Evolutionary conservation across 2,888 invertebrate genomes (phyloP).

Genomic region (Exephanes ischioxanthus): DNA sequence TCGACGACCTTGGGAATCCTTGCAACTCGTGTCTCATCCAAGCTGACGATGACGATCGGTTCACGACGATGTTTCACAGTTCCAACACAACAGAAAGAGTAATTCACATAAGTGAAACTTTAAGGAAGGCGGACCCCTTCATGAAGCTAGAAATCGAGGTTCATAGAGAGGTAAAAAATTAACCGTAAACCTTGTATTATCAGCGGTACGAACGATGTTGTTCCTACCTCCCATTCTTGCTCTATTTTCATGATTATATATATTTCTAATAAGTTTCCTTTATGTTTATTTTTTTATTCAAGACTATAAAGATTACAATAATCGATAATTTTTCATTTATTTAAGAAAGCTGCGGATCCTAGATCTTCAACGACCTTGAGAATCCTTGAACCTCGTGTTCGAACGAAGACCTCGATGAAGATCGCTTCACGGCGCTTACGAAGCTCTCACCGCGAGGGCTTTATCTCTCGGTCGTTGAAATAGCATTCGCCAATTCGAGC

Average conservation of each 20-base stretch:
- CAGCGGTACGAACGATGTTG: too few relatives aligned
- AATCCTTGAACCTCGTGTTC: conserved; percentile 47
- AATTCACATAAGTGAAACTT: background rate
- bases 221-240: background rate
- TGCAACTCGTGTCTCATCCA: conserved; percentile 25
- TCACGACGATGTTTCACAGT: background rate
- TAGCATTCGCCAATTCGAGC: conserved; percentile 3
- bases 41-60: conserved; percentile 18
- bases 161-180: background rate
- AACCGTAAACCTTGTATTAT: background rate
- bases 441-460: background rate
- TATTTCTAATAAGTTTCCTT: background rate
- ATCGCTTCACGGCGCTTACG: conserved; percentile 30
- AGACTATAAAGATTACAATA: too few relatives aligned
- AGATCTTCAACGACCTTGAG: conserved; percentile 43
- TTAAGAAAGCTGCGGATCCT: background rate
- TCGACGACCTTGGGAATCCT: conserved; percentile 46
- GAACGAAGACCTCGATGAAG: background rate
- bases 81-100: background rate
- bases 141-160: background rate
- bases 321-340: background rate
- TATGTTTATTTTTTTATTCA: background rate
- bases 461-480: background rate
- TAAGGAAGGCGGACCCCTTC: background rate
- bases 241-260: background rate